Conservation (phyloP, 2,797 vertebrate genomes). For the Clarias fuscus region DNA sequence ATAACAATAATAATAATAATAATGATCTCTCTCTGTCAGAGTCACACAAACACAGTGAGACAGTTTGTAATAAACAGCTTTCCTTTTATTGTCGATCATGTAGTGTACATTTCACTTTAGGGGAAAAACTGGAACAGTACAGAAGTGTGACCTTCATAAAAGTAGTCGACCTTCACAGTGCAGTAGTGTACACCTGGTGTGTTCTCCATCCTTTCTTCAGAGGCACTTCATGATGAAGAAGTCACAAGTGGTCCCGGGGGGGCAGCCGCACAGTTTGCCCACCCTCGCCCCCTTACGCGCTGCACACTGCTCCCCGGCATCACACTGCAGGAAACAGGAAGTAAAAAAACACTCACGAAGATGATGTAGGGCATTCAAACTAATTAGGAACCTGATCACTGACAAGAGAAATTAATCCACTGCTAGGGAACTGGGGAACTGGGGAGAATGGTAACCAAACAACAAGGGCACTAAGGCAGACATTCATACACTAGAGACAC, state of each 20-base stretch:
- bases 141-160: not conserved
- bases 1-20: too few relatives aligned
- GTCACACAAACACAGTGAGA: not conserved
- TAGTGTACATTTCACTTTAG: not conserved
- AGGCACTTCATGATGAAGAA: constrained; percentile 77
- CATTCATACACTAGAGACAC: not conserved
- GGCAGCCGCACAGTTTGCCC: constrained; percentile 79
- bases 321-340: constrained; percentile 68
- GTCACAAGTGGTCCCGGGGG: constrained; percentile 76
- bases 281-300: constrained; percentile 79
- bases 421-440: not conserved
- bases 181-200: not conserved
- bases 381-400: not conserved
- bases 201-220: constrained; percentile 51
- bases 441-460: not conserved
- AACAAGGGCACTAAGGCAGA: not conserved
- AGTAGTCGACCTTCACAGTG: not conserved
- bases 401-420: not conserved
- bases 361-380: not conserved
- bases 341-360: not conserved
- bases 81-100: not conserved
- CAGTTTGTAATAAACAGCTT: constrained; percentile 8
- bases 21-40: not conserved
- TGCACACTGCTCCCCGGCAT: constrained; percentile 75
- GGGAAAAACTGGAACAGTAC: not conserved